Evolutionary conservation across 1,140 invertebrate species (phyloP), one percentile per base, ranked within the genome.

Genomic region (Belonocnema kinseyi): DNA sequence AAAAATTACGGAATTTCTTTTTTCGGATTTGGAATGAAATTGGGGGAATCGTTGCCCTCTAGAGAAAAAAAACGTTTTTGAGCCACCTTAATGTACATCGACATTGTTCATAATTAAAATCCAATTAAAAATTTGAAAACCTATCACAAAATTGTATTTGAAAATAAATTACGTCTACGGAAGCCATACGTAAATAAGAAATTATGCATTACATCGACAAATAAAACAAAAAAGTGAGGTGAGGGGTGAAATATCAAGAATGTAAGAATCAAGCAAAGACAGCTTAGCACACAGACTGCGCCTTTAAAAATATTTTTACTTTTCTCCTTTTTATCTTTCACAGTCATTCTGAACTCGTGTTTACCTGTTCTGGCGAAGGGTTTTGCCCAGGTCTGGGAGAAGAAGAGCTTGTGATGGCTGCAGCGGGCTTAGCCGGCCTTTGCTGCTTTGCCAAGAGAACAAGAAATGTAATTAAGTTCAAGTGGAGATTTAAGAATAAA

Each of bases 281-380:
- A 40, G 51, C 71, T 61, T 50, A 79, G 52, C 71, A 52, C 66
- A 74, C 51, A 79, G 52, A 52, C 74, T 70, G 76, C 76, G 77
- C 72, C 77, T 73, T 53, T 77, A 54, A 71, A 72, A 79, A 61
- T 17, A 19, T 40, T 74, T 80, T 81, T 71, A 46, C 56, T 74
- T 74, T 76, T 72, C 75, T 81, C 80, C 77, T 73, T 77, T 80
- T 53, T 76, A 11, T 26, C 40, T 40, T 66, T 33, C 61, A 66
- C 58, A 66, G 61, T 66, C 73, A 72, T 77, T 85, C 58, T 85
- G 78, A 86, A 87, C 84, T 88, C 85, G 81, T 87, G 80, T 88
- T 94, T 93, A 94, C 92, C 93, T 93, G 93, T 90, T 94, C 93
- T 85, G 91, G 88, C 86, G 92, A 91, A 91, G 92, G 90, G 87